Conservation (phyloP, 2,888 invertebrate genomes). For the Leptinotarsa rubiginosa region DNA sequence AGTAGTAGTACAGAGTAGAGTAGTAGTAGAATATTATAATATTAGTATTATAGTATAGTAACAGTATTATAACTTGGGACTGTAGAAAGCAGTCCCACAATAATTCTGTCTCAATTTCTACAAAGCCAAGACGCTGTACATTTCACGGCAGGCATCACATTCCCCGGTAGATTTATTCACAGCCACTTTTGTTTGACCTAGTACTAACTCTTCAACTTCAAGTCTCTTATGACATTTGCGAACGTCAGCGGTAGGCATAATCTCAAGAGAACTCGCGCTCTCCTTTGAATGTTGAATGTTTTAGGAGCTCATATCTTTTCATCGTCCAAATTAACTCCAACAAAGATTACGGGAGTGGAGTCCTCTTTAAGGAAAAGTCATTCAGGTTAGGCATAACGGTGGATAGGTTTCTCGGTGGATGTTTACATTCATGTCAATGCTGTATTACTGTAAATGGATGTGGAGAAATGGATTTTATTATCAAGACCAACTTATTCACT, state of each 20-base stretch:
- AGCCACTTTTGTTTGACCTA: slow-evolving; percentile 3
- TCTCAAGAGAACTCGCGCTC: not conserved
- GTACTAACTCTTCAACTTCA: not conserved
- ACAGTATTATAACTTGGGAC: too few species aligned
- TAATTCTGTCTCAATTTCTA: not conserved
- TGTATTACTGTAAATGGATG: not conserved
- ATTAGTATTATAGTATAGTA: too few species aligned
- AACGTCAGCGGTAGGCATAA: not conserved
- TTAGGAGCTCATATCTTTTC: slow-evolving; percentile 13
- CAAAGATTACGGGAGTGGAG: not conserved
- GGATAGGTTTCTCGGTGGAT: not conserved
- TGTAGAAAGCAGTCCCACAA: not conserved
- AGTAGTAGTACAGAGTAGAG: too few species aligned
- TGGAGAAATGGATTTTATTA: not conserved
- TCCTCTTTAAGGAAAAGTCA: not conserved
- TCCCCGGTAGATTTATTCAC: not conserved
- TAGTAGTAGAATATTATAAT: too few species aligned
- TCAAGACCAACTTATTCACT: too few species aligned
- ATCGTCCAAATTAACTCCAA: slow-evolving; percentile 13
- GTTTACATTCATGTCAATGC: slow-evolving; percentile 14
- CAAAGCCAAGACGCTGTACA: not conserved
- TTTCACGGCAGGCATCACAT: not conserved
- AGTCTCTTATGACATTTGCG: slow-evolving; percentile 2
- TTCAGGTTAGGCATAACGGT: not conserved
- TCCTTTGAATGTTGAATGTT: slow-evolving; percentile 16